Conservation (phyloP, 2,797 vertebrate genomes). For the Parotocinclus haroldoi region DNA sequence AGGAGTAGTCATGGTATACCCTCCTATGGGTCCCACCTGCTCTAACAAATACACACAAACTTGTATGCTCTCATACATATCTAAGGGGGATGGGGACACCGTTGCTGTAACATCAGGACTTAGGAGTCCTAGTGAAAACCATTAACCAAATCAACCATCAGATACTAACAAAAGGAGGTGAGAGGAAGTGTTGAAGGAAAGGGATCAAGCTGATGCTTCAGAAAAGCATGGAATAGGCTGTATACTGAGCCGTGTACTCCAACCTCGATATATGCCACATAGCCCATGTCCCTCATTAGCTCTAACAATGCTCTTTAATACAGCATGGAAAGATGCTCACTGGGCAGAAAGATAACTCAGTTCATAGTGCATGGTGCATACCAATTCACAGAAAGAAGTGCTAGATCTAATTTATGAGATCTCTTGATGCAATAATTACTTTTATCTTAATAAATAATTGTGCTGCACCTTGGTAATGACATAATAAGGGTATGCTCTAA, state of each 20-base stretch:
- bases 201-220: slow-evolving; percentile 26
- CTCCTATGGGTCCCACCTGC: slow-evolving; percentile 27
- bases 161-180: slow-evolving; percentile 8
- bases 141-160: slow-evolving; percentile 26
- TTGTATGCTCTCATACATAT: not conserved
- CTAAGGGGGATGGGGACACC: slow-evolving; percentile 20
- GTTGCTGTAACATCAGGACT: slow-evolving; percentile 18
- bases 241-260: slow-evolving; percentile 21
- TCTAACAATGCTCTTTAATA: slow-evolving; percentile 28
- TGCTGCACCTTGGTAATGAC: no score
- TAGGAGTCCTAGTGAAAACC: slow-evolving; percentile 11
- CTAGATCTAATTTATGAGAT: no score
- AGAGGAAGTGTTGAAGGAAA: slow-evolving; percentile 5
- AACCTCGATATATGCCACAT: slow-evolving; percentile 18
- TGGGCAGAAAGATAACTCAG: slow-evolving; percentile 7
- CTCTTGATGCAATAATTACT: no score
- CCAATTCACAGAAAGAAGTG: no score
- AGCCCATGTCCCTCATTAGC: slow-evolving; percentile 27
- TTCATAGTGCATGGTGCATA: not conserved
- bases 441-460: no score
- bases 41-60: slow-evolving; percentile 11
- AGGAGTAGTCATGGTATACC: slow-evolving; percentile 36
- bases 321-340: slow-evolving; percentile 14
- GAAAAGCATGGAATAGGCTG: slow-evolving; percentile 16
- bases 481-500: no score